Percentiles rank a stretch among this genome's conserved stretches.
phyloP scores from a whole-genome alignment of 2,888 invertebrate species.

The Hyppa rectilinea region DNA sequence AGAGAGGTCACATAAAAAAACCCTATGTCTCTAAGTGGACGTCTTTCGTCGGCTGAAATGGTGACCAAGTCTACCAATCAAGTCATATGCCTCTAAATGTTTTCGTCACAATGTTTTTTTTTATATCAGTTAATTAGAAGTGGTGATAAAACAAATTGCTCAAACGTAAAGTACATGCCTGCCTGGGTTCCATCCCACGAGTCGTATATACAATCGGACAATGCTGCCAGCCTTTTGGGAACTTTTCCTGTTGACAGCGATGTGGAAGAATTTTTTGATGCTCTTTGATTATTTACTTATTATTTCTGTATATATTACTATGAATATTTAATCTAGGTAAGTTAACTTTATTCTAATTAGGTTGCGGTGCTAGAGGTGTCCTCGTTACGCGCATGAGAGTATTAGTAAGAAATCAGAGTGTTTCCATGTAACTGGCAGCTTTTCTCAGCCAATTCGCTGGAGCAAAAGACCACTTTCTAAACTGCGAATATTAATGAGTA shows the following conservation, averaged over 20 bases:
- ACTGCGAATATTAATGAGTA: too few relatives aligned
- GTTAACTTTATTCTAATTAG: constrained; percentile 16
- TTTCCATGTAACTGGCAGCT: background rate
- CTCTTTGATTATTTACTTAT: too few relatives aligned
- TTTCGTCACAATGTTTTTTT: background rate
- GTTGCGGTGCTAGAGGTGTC: constrained; percentile 4
- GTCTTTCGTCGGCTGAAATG: background rate
- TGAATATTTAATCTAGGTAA: too few relatives aligned
- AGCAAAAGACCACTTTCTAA: background rate
- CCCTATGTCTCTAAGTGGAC: too few relatives aligned
- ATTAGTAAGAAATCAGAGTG: constrained; percentile 26
- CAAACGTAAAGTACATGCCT: background rate
- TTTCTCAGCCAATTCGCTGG: background rate
- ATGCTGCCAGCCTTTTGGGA: too few relatives aligned
- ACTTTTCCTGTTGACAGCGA: too few relatives aligned
- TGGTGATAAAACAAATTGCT: background rate
- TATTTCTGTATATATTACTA: too few relatives aligned
- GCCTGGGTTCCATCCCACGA: background rate
- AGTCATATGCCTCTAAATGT: background rate
- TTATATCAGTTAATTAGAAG: background rate
- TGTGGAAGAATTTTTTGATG: too few relatives aligned
- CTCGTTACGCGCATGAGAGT: constrained; percentile 28
- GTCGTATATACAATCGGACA: too few relatives aligned
- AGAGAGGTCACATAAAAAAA: too few relatives aligned
- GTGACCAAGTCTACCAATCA: background rate